Evolutionary conservation across 1,140 invertebrate genomes (phyloP).

Genomic region (Drosophila lini): DNA sequence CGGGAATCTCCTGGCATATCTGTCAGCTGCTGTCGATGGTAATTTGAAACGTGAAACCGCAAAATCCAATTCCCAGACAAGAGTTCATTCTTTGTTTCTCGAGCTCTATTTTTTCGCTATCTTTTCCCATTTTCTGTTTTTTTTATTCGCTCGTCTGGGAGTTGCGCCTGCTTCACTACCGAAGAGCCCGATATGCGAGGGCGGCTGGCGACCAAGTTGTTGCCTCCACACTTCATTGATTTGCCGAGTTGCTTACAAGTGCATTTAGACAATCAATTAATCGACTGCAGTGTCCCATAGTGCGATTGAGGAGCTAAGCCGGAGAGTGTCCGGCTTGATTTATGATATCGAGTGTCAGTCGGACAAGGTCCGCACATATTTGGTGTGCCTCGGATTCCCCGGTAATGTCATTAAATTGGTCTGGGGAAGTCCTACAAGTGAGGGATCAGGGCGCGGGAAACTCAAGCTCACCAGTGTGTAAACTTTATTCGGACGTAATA

Average conservation of each 20-base stretch:
- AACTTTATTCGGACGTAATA: conserved; percentile 38
- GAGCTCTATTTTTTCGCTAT: conserved; percentile 22
- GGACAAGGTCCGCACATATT: conserved; percentile 54
- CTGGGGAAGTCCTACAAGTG: conserved; percentile 55
- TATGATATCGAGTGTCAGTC: conserved; percentile 68
- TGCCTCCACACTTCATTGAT: conserved; percentile 78
- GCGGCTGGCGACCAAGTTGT: conserved; percentile 51
- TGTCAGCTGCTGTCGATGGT: conserved; percentile 79
- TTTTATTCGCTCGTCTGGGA: conserved; percentile 33
- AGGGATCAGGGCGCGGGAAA: conserved; percentile 11
- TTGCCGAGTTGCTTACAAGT: conserved; percentile 80
- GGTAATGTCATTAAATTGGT: conserved; percentile 43
- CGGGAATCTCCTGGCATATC: conserved; percentile 32
- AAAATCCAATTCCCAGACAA: conserved; percentile 82
- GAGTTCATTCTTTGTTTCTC: conserved; percentile 52
- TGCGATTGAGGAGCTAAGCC: conserved; percentile 40
- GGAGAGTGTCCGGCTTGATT: conserved; percentile 69
- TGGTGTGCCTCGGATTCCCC: conserved; percentile 38
- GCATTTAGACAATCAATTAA: conserved; percentile 83
- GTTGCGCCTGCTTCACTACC: not conserved
- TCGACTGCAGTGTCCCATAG: conserved; percentile 67
- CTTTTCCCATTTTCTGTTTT: conserved; percentile 29
- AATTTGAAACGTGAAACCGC: conserved; percentile 81
- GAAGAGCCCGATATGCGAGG: conserved; percentile 5
- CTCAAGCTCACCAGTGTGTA: conserved; percentile 25